Percentiles rank a stretch among this genome's conserved stretches.
Conservation (phyloP, 2,797 vertebrate genomes). For the Echiichthys vipera region DNA sequence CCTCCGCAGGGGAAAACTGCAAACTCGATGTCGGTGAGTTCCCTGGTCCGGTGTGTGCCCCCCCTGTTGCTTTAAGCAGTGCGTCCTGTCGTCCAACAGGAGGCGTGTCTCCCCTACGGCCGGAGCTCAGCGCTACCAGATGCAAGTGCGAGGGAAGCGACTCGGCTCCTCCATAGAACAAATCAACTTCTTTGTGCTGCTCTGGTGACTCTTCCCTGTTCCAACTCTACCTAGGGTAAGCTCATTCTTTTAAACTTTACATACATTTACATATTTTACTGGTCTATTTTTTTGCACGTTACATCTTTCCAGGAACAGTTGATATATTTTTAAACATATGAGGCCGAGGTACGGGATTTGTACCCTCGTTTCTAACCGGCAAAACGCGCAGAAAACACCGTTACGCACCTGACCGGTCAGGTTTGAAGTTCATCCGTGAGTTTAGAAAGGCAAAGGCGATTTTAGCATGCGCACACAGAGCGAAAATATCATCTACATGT, state of each 20-base stretch:
- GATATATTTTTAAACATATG: slow-evolving; percentile 10
- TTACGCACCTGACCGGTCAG: slow-evolving; percentile 3
- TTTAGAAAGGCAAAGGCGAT: neutral
- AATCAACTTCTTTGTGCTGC: slow-evolving; percentile 78
- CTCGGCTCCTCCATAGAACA: slow-evolving; percentile 72
- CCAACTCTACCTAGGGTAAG: slow-evolving; percentile 73
- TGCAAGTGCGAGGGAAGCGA: slow-evolving; percentile 66
- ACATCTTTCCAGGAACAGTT: neutral
- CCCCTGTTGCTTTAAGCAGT: slow-evolving; percentile 81
- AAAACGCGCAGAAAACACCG: slow-evolving; percentile 21
- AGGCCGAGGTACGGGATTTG: neutral
- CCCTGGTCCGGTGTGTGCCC: slow-evolving; percentile 13
- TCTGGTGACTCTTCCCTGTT: slow-evolving; percentile 64
- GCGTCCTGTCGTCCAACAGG: slow-evolving; percentile 84
- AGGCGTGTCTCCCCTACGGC: slow-evolving; percentile 90
- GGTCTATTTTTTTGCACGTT: neutral
- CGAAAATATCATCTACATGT: neutral
- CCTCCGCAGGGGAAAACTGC: slow-evolving; percentile 22
- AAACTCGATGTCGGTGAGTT: slow-evolving; percentile 14
- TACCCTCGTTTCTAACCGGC: neutral
- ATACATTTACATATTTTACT: slow-evolving; percentile 3
- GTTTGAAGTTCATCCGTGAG: slow-evolving; percentile 46
- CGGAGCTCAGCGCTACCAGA: slow-evolving; percentile 66
- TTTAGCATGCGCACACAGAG: neutral
- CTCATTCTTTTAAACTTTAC: slow-evolving; percentile 34